phyloP scores from a whole-genome alignment of 2,797 vertebrate species.

The Fistularia commersonii region DNA sequence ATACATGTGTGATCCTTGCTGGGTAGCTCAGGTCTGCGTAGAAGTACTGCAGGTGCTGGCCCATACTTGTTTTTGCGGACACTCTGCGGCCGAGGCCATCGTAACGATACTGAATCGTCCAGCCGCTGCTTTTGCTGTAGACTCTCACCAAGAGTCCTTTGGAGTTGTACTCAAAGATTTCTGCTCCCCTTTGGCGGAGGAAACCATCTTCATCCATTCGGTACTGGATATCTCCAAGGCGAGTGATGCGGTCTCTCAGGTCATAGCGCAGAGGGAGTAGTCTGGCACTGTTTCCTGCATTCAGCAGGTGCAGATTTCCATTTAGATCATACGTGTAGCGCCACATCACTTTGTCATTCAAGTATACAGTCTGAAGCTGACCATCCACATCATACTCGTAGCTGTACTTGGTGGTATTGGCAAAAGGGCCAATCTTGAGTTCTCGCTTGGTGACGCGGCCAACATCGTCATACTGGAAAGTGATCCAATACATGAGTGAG shows the following conservation, averaged over 20 bases:
- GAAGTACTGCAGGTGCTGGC: constrained; percentile 96
- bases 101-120: constrained; percentile 93
- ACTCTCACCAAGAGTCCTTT: constrained; percentile 93
- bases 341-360: constrained; percentile 97
- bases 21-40: constrained; percentile 95
- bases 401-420: constrained; percentile 94
- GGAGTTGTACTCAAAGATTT: constrained; percentile 97
- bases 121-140: constrained; percentile 94
- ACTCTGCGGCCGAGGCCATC: constrained; percentile 93
- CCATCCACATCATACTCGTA: constrained; percentile 97
- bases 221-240: constrained; percentile 94
- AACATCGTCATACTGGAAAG: constrained; percentile 94
- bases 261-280: constrained; percentile 92
- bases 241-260: constrained; percentile 93
- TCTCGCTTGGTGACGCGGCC: constrained; percentile 94
- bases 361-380: constrained; percentile 92
- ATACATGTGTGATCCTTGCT: constrained; percentile 93
- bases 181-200: constrained; percentile 89
- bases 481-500: constrained; percentile 97
- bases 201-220: constrained; percentile 95
- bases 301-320: constrained; percentile 93
- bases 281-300: constrained; percentile 87
- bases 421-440: constrained; percentile 96
- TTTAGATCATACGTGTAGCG: constrained; percentile 98
- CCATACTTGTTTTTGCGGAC: constrained; percentile 89